phyloP scores from a whole-genome alignment of 2,888 invertebrate species.

The Lochmaea capreae region DNA sequence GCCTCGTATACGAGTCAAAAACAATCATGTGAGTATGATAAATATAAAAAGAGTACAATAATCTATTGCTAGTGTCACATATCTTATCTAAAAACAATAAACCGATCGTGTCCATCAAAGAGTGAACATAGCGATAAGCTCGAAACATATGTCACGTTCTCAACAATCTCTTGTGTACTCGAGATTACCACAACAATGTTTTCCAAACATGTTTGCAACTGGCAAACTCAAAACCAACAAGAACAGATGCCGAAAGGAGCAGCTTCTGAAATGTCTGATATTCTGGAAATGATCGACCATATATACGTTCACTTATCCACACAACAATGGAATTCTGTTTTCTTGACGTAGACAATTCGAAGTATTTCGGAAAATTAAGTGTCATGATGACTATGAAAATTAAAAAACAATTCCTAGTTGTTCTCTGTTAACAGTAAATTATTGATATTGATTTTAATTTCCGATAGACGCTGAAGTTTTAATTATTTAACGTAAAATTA shows the following conservation, averaged over 20 bases:
- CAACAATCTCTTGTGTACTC: constrained; percentile 25
- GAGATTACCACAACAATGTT: constrained; percentile 25
- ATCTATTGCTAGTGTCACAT: background rate
- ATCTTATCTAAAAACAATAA: background rate
- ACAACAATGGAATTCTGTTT: background rate
- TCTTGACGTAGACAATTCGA: constrained; percentile 6
- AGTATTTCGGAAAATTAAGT: constrained; percentile 5
- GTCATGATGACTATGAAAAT: background rate
- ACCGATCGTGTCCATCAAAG: constrained; percentile 17
- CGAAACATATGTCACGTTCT: constrained; percentile 21
- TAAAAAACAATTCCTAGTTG: too few relatives aligned
- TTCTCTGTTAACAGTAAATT: too few relatives aligned
- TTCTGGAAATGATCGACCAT: constrained; percentile 29
- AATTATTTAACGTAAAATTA: too few relatives aligned
- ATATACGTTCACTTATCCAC: constrained; percentile 10
- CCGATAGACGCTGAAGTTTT: too few relatives aligned
- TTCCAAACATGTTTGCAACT: constrained; percentile 24
- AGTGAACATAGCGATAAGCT: constrained; percentile 7
- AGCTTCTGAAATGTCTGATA: constrained; percentile 18
- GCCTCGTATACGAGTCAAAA: too few relatives aligned
- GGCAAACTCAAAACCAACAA: constrained; percentile 27
- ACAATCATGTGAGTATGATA: too few relatives aligned
- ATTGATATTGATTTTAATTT: too few relatives aligned
- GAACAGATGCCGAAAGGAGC: constrained; percentile 22
- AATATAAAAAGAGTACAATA: too few relatives aligned